phyloP scores from a whole-genome alignment of 1,140 invertebrate genomes.

The Scaptodrosophila lebanonensis region DNA sequence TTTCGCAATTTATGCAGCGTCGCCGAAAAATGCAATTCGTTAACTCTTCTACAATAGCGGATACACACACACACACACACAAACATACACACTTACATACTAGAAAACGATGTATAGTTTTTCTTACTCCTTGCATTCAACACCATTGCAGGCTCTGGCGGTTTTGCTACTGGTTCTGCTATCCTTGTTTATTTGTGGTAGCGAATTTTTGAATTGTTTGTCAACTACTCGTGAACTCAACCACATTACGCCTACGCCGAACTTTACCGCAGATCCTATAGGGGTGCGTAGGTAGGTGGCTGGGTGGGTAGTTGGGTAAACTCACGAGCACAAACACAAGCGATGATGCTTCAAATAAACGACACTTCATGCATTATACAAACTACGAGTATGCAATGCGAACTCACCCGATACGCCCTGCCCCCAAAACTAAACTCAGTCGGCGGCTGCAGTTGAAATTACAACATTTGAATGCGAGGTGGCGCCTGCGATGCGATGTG shows the following conservation, averaged over 20 bases:
- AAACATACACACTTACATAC: too few relatives aligned
- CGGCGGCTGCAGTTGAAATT: constrained; percentile 45
- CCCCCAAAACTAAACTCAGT: neutral
- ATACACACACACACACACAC: too few relatives aligned
- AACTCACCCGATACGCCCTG: constrained; percentile 10
- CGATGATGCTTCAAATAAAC: too few relatives aligned
- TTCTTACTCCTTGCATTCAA: constrained; percentile 2
- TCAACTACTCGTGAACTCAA: constrained; percentile 55
- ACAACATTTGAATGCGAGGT: constrained; percentile 43
- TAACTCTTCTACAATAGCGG: too few relatives aligned
- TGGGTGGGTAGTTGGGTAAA: too few relatives aligned
- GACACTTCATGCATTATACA: constrained; percentile 67
- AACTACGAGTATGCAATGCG: constrained; percentile 63
- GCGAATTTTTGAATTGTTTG: constrained; percentile 65
- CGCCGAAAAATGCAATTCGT: constrained; percentile 34
- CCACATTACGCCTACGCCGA: constrained; percentile 65
- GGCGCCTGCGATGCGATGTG: constrained; percentile 21
- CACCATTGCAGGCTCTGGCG: constrained; percentile 10
- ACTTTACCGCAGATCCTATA: constrained; percentile 55
- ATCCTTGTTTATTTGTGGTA: constrained; percentile 50
- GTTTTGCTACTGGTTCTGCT: too few relatives aligned
- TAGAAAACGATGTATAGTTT: too few relatives aligned
- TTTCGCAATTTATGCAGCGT: too few relatives aligned
- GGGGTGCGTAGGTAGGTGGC: too few relatives aligned
- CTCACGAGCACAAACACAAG: too few relatives aligned